Percentiles rank a stretch among this genome's conserved stretches.
phyloP scores from a whole-genome alignment of 1,140 invertebrate genomes.

The Magallana angulata region DNA sequence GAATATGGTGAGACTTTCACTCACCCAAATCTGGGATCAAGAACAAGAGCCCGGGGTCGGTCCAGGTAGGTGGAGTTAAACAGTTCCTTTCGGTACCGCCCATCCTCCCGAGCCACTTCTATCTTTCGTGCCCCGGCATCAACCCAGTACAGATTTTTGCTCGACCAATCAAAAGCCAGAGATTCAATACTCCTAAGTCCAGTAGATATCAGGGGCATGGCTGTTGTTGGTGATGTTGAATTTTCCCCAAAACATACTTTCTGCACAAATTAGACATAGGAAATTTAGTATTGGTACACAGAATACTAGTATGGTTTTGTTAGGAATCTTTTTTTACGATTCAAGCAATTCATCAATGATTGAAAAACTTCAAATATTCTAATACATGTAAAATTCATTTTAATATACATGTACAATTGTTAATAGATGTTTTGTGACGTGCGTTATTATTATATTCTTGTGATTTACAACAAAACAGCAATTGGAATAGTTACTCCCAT shows the following conservation, averaged over 20 bases:
- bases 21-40: no score
- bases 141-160: conserved; percentile 71
- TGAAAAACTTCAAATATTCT: no score
- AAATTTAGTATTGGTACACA: neutral
- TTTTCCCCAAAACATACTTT: conserved; percentile 27
- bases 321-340: no score
- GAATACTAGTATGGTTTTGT: no score
- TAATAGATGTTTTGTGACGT: no score
- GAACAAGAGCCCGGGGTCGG: neutral
- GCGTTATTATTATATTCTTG: no score
- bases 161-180: conserved; percentile 74
- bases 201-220: neutral
- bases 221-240: neutral
- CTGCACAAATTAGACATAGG: neutral
- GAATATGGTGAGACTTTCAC: no score
- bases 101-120: conserved; percentile 88
- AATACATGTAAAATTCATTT: no score
- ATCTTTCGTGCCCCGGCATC: conserved; percentile 80
- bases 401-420: no score
- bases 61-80: conserved; percentile 60
- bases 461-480: no score
- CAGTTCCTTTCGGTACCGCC: conserved; percentile 78
- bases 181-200: conserved; percentile 76
- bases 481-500: no score
- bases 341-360: no score